These are phyloP conservation scores for Apis dorsata DNA, from an alignment of 1,140 invertebrate species.

Conservation along the genomic window DNA sequence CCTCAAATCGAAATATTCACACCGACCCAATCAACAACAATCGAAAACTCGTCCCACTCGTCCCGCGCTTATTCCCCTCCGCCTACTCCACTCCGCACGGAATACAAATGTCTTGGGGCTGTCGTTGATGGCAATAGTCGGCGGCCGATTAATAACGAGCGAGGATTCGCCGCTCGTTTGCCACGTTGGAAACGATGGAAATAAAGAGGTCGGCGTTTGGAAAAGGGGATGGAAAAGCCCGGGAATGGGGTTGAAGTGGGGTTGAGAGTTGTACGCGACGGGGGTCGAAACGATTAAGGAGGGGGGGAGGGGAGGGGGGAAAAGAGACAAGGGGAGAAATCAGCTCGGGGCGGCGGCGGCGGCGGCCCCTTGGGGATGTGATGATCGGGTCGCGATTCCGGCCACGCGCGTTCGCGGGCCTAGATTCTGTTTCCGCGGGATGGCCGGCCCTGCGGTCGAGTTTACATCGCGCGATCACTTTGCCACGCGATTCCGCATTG, in stretches of 20 bases:
- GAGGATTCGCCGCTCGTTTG: conserved; percentile 49
- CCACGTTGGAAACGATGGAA: conserved; percentile 3
- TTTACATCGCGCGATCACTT: conserved; percentile 62
- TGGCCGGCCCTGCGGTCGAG: conserved; percentile 67
- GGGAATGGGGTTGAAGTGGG: conserved; percentile 18
- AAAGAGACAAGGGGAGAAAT: conserved; percentile 55
- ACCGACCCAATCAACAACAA: neutral
- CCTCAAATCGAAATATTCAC: too few species aligned
- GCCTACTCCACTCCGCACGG: neutral
- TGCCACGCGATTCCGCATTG: conserved; percentile 53
- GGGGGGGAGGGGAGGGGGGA: neutral
- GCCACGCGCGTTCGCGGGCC: conserved; percentile 74
- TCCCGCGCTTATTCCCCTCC: neutral
- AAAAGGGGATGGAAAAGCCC: neutral
- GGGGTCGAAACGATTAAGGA: conserved; percentile 45
- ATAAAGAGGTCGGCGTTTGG: conserved; percentile 1
- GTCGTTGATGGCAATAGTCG: conserved; percentile 52
- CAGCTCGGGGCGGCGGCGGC: conserved; percentile 52
- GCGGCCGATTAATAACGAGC: conserved; percentile 65
- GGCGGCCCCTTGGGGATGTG: conserved; percentile 11
- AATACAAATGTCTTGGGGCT: conserved; percentile 51
- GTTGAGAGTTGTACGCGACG: conserved; percentile 26
- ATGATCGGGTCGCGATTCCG: conserved; percentile 61
- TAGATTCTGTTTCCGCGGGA: conserved; percentile 72
- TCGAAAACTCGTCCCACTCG: too few species aligned